A percentile compares a stretch with the other conserved stretches of the same genome.
These are phyloP conservation scores for Dermolepida albohirtum DNA, from an alignment of 2,888 invertebrate genomes.

Conservation along the genomic window DNA sequence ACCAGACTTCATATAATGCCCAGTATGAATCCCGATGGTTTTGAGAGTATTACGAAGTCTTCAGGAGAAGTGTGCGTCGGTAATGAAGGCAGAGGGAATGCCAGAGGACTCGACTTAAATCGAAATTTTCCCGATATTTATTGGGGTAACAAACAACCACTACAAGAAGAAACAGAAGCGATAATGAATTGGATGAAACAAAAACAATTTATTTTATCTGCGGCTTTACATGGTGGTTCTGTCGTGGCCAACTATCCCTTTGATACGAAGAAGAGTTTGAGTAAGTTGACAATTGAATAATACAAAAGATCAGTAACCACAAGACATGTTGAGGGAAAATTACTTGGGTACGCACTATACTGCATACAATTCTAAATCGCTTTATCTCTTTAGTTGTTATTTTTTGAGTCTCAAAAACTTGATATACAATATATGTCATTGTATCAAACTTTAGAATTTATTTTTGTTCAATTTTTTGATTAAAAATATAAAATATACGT, in stretches of 20 bases:
- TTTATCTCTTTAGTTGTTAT: background rate
- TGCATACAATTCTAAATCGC: background rate
- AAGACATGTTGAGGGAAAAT: conserved; percentile 46
- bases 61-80: conserved; percentile 55
- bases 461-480: background rate
- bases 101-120: conserved; percentile 65
- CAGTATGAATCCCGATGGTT: conserved; percentile 83
- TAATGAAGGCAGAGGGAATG: conserved; percentile 57
- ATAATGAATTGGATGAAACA: conserved; percentile 71
- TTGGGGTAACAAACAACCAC: conserved; percentile 61
- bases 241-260: conserved; percentile 79
- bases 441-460: background rate
- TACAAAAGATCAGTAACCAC: conserved; percentile 43
- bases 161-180: conserved; percentile 71
- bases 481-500: no score
- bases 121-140: conserved; percentile 75
- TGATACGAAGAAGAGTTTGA: conserved; percentile 67
- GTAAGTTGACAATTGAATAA: conserved; percentile 55
- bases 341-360: conserved; percentile 47
- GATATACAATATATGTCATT: no score
- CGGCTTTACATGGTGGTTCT: conserved; percentile 73
- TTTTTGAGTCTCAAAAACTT: background rate
- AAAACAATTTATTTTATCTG: conserved; percentile 72
- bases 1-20: conserved; percentile 80
- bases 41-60: conserved; percentile 56